phyloP scores from a whole-genome alignment of 2,888 invertebrate species.

The Itoplectis maculator region DNA sequence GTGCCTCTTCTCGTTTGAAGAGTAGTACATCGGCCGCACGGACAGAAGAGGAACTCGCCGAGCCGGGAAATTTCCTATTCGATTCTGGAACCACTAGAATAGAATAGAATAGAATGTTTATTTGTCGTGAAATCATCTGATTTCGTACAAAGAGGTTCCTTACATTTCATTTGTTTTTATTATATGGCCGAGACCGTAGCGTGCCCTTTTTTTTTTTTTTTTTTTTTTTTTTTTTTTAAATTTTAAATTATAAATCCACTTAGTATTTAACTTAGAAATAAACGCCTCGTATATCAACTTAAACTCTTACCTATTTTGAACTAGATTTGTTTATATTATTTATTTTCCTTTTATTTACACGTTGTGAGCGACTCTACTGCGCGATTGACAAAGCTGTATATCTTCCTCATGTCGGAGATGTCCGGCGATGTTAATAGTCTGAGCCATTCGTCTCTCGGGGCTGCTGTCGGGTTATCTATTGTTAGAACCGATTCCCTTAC shows the following conservation, averaged over 20 bases:
- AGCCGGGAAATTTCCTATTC: constrained; percentile 15
- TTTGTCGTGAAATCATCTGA: not conserved
- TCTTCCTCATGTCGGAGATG: not conserved
- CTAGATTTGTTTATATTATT: no score
- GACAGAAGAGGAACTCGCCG: constrained; percentile 12
- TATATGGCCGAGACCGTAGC: no score
- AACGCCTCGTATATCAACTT: no score
- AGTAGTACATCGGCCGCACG: constrained; percentile 16
- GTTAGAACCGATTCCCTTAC: not conserved
- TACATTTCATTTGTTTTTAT: no score
- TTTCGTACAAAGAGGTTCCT: no score
- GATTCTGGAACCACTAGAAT: constrained; percentile 23
- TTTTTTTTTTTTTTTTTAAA: no score
- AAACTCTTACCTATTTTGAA: no score
- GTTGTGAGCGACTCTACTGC: not conserved
- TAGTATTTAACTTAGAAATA: no score
- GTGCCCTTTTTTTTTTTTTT: not conserved
- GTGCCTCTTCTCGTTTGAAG: constrained; percentile 5
- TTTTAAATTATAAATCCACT: no score
- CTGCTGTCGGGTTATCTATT: not conserved
- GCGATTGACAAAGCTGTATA: not conserved
- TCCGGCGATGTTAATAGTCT: not conserved
- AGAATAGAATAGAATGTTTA: no score
- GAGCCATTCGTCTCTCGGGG: not conserved
- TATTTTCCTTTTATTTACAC: no score